phyloP scores from a whole-genome alignment of 2,113 vertebrate species.

The Larimichthys polyactis region DNA sequence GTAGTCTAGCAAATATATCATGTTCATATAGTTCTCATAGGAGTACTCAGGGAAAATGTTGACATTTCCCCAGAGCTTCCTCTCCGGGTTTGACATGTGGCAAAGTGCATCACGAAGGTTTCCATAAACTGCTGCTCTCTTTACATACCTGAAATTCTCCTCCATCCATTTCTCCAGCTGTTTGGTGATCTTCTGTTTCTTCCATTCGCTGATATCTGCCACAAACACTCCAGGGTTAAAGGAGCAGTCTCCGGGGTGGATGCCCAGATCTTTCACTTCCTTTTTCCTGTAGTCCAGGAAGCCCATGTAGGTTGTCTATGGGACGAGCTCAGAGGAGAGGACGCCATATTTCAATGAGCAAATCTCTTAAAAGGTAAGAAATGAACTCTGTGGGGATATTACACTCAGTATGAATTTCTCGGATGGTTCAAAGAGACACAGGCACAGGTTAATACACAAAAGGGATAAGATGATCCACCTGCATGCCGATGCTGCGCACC shows the following conservation, averaged over 20 bases:
- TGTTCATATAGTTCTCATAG: too few relatives aligned
- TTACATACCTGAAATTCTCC: conserved; percentile 89
- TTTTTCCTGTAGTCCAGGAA: conserved; percentile 96
- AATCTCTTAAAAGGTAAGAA: not conserved
- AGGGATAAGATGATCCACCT: conserved; percentile 83
- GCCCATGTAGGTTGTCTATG: conserved; percentile 96
- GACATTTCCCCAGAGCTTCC: too few relatives aligned
- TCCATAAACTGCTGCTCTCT: not conserved
- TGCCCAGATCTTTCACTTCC: conserved; percentile 90
- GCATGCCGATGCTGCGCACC: conserved; percentile 93
- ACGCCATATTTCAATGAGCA: conserved; percentile 6
- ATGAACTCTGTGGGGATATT: not conserved
- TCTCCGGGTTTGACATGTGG: not conserved
- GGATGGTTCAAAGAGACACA: not conserved
- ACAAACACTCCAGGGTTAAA: conserved; percentile 98
- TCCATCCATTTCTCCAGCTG: conserved; percentile 97
- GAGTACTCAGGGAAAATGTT: not conserved
- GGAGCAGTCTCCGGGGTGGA: conserved; percentile 94
- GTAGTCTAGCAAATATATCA: not conserved
- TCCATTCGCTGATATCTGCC: conserved; percentile 93
- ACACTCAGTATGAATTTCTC: not conserved
- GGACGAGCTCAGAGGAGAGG: conserved; percentile 33
- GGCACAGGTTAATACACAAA: not conserved
- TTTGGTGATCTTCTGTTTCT: conserved; percentile 92
- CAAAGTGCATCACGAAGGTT: not conserved